phyloP scores from a whole-genome alignment of 2,888 invertebrate genomes.

The Tenthredo notha region DNA sequence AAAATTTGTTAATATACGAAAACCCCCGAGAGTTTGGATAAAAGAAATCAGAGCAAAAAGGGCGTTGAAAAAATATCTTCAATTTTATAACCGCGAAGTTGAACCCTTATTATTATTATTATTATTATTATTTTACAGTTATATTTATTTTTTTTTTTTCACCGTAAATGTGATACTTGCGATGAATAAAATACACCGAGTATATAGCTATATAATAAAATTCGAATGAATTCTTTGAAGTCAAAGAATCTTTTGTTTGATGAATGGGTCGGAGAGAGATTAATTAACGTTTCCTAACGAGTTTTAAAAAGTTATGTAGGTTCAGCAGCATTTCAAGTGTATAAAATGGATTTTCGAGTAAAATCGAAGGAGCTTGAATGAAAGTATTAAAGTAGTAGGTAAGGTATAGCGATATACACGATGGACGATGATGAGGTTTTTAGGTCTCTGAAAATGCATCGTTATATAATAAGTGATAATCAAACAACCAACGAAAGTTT shows the following conservation, averaged over 20 bases:
- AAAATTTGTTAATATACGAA: neutral
- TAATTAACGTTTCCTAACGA: conserved; percentile 38
- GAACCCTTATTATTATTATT: neutral
- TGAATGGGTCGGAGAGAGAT: neutral
- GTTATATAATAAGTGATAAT: conserved; percentile 30
- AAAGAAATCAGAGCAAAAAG: neutral
- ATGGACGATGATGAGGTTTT: neutral
- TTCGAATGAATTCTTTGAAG: conserved; percentile 17
- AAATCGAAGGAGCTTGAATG: neutral
- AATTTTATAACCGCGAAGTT: neutral
- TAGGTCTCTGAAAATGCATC: conserved; percentile 16
- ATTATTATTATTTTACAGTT: neutral
- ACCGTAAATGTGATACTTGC: neutral
- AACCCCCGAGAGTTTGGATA: neutral
- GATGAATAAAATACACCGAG: neutral
- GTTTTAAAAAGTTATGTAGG: neutral
- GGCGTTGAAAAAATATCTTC: neutral
- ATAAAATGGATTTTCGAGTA: neutral
- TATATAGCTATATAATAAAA: neutral
- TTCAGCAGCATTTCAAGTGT: neutral
- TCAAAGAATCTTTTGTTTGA: neutral
- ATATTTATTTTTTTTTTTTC: neutral
- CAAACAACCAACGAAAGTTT: conserved; percentile 20
- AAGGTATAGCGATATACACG: neutral
- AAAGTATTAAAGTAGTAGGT: neutral